Conservation (phyloP, 2,113 vertebrate genomes). For the Leucoraja erinaceus region DNA sequence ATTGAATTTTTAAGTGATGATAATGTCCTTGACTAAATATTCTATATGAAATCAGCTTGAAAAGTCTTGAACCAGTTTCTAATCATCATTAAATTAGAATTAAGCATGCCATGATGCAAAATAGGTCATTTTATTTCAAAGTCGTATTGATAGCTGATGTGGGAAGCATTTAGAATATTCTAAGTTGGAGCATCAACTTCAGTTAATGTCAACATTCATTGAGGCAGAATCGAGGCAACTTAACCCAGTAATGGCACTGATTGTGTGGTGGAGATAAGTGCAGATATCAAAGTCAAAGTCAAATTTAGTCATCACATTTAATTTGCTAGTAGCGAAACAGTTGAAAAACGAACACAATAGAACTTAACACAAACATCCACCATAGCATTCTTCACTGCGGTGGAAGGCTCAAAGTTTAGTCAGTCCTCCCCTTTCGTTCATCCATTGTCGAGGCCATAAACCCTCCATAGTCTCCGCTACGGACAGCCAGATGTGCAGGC, state of each 20-base stretch:
- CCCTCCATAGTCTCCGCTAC: too few relatives aligned
- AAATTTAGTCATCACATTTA: too few relatives aligned
- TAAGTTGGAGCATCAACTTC: not conserved
- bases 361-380: too few relatives aligned
- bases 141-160: not conserved
- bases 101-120: not conserved
- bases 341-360: too few relatives aligned
- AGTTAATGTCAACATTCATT: not conserved
- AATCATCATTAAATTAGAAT: not conserved
- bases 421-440: too few relatives aligned
- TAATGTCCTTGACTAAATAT: not conserved
- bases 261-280: too few relatives aligned
- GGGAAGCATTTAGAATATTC: not conserved
- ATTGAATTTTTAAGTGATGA: not conserved
- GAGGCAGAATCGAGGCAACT: not conserved
- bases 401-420: too few relatives aligned
- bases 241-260: not conserved
- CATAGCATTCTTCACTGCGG: too few relatives aligned
- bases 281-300: too few relatives aligned
- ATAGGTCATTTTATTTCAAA: not conserved
- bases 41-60: not conserved
- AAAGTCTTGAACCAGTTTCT: not conserved
- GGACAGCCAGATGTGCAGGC: too few relatives aligned
- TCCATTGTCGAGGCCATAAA: too few relatives aligned
- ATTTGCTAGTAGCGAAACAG: too few relatives aligned